Base-by-base conservation (phyloP, 2,113 vertebrate genomes). In the Haemorhous mexicanus region DNA sequence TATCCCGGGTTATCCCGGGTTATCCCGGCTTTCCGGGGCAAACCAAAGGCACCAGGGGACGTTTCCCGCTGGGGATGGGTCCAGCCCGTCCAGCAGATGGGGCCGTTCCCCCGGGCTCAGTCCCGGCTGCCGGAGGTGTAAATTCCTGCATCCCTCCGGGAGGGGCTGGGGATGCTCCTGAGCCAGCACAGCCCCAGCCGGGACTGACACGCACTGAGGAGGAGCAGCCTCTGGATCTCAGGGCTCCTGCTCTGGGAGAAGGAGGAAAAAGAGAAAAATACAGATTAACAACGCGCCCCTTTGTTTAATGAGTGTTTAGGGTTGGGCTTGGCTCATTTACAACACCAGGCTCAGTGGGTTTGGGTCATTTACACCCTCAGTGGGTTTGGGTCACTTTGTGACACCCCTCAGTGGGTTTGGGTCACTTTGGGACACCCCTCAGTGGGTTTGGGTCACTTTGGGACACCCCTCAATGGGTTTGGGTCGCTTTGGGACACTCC, bases 81-180 rank as follows among this genome's bases (percentile, higher is more conserved):
- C 11, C 73, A 64, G 19, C 16, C 47, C 13, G 17, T 18, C 96
- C 95, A 92, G 96, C 79, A 96, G 96, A 92, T 95, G 96, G 96
- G 73, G 55, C 55, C 33, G 33, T 10, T 58, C 21, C 55, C 55
- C 55, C 55, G 33, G 55, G 55, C 55, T 56, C 55, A 6, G 20
- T n/a, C 55, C 32, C 12, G 37, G 21, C 32, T 77, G 13, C 27
- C 16, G 50, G 10, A 52, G 50, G 50, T 52, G 50, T 7, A 11
- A 52, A 28, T 30, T 52, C 16, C 50, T 10, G 52, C 49, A 5
- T 1, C 43, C 24, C 30, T 39, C 12, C 3, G 20, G 32, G 17
- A 49, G 44, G 13, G 16, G 9, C 35, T 44, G 28, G 5, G 1
- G 41, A 12, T 0, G 16, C 11, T 2, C 81, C 26, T 10, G 27